Evolutionary conservation across 2,797 vertebrate species (phyloP).

Genomic region (Pitangus sulphuratus): DNA sequence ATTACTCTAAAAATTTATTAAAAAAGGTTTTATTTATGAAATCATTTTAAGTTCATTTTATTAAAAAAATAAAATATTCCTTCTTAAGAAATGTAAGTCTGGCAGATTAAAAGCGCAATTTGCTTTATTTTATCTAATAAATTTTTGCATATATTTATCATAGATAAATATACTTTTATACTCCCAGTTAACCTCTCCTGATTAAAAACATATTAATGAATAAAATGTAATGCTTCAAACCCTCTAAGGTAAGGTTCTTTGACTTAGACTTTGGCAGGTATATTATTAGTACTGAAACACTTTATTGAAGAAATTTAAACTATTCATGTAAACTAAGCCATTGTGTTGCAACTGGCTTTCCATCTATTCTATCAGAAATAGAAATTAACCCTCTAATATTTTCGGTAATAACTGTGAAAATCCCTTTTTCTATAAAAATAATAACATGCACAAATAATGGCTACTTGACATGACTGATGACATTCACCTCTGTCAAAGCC

Average conservation of each 20-base stretch:
- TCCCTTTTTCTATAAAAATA: not conserved
- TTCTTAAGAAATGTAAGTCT: not conserved
- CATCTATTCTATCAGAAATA: not conserved
- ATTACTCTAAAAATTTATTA: not conserved
- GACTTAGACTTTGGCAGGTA: not conserved
- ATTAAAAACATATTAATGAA: not conserved
- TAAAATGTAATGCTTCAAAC: not conserved
- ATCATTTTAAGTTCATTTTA: not conserved
- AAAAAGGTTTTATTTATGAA: not conserved
- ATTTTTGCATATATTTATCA: not conserved
- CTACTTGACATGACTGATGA: not conserved
- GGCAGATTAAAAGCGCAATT: not conserved
- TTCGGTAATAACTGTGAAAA: not conserved
- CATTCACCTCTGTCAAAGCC: not conserved
- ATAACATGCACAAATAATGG: not conserved
- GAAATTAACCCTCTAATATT: not conserved
- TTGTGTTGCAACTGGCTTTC: not conserved
- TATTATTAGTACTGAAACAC: not conserved
- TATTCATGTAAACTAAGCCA: not conserved
- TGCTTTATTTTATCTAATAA: not conserved
- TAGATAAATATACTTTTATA: not conserved
- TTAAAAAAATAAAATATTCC: not conserved
- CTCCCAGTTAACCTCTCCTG: not conserved
- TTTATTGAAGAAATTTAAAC: not conserved
- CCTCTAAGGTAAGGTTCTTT: not conserved